Conservation (phyloP, 2,113 vertebrate species). For the Aphelocoma coerulescens region DNA sequence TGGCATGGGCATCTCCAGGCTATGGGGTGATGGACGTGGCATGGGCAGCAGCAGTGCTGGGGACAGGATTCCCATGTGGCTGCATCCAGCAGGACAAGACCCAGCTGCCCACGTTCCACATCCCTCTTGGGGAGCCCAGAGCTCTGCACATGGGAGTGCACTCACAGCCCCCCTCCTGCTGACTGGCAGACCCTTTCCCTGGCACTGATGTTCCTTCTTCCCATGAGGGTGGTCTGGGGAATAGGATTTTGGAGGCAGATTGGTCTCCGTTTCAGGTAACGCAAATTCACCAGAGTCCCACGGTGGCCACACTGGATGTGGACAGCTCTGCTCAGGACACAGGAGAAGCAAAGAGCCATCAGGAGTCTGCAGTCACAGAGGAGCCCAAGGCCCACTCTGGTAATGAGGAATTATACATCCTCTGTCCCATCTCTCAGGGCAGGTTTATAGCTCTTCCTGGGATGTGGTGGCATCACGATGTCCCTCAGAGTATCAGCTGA, state of each 20-base stretch:
- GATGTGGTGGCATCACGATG: background rate
- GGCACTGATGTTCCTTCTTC: background rate
- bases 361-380: background rate
- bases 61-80: background rate
- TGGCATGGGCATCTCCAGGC: background rate
- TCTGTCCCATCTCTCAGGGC: background rate
- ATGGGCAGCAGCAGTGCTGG: background rate
- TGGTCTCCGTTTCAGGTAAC: background rate
- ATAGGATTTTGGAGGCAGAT: background rate
- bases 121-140: accelerated
- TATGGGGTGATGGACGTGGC: accelerated
- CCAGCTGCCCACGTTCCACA: background rate
- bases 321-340: background rate
- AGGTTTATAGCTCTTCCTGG: background rate
- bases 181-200: background rate
- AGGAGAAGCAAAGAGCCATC: background rate
- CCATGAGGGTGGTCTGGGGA: background rate
- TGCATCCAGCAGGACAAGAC: background rate
- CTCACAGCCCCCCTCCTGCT: background rate
- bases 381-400: background rate
- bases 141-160: accelerated
- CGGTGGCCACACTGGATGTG: accelerated
- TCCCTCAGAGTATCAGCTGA: background rate
- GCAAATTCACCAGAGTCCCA: background rate
- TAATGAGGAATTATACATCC: background rate